Evolutionary conservation across 2,888 invertebrate species (phyloP).

Genomic region (Philereme vetulata): DNA sequence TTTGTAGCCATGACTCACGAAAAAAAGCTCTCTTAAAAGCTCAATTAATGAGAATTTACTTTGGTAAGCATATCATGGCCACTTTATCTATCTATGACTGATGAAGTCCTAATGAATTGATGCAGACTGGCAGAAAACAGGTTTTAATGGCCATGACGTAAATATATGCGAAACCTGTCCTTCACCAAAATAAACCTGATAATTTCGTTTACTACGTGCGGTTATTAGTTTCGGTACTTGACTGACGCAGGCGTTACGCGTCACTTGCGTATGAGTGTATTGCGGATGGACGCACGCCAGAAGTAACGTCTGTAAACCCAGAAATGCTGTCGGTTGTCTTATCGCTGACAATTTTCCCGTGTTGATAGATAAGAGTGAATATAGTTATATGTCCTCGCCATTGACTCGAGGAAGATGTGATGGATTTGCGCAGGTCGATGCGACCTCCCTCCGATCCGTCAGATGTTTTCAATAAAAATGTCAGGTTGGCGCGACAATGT

Average conservation of each 20-base stretch:
- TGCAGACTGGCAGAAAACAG: neutral
- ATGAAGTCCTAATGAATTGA: neutral
- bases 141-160: neutral
- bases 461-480: constrained; percentile 81
- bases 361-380: constrained; percentile 70
- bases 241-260: constrained; percentile 47
- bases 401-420: constrained; percentile 78
- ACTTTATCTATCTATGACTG: no score
- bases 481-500: constrained; percentile 75
- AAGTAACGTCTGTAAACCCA: constrained; percentile 45
- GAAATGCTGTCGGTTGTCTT: constrained; percentile 46
- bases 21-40: no score
- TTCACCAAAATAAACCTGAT: constrained; percentile 32
- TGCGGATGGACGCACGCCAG: constrained; percentile 57
- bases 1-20: no score
- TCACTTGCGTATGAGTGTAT: constrained; percentile 49
- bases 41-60: no score
- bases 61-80: no score
- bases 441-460: constrained; percentile 69
- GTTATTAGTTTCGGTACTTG: constrained; percentile 26
- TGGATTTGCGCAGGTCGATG: constrained; percentile 73
- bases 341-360: constrained; percentile 58
- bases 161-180: constrained; percentile 23
- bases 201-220: constrained; percentile 24
- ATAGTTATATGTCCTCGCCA: constrained; percentile 77